Evolutionary conservation across 1,140 invertebrate species (phyloP).

Genomic region (Drosophila burlai): DNA sequence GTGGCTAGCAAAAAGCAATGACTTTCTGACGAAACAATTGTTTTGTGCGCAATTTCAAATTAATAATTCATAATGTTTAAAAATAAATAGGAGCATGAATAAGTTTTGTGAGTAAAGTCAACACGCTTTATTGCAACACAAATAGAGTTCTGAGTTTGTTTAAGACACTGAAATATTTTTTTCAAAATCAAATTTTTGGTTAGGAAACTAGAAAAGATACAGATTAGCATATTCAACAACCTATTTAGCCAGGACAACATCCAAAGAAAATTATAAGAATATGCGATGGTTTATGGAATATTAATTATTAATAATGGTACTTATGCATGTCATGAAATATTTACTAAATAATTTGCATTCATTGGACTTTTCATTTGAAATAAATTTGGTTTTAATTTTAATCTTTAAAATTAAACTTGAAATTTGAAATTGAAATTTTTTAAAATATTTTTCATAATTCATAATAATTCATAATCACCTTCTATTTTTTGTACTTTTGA

Average conservation of each 20-base stretch:
- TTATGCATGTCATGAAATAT: too few species aligned
- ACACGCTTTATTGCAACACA: not conserved
- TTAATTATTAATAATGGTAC: not conserved
- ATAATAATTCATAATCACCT: too few species aligned
- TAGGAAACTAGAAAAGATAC: not conserved
- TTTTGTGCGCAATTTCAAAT: not conserved
- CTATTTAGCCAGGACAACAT: slow-evolving; percentile 9
- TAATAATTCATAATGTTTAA: not conserved
- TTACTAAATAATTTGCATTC: too few species aligned
- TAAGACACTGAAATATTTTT: not conserved
- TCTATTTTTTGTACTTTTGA: not conserved
- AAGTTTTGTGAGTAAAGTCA: not conserved
- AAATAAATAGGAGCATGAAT: not conserved
- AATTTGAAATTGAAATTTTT: too few species aligned
- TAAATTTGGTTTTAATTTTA: not conserved
- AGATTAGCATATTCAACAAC: slow-evolving; percentile 5
- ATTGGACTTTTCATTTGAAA: too few species aligned
- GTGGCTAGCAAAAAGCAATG: slow-evolving; percentile 12
- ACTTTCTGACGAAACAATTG: not conserved
- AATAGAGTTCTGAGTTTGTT: not conserved
- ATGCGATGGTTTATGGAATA: not conserved
- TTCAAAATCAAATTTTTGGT: not conserved
- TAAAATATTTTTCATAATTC: too few species aligned
- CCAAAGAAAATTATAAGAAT: not conserved
- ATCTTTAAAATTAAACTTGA: too few species aligned